Evolutionary conservation across 2,113 vertebrate genomes (phyloP), one percentile per base, ranked within the genome.

Genomic region (Origma solitaria): DNA sequence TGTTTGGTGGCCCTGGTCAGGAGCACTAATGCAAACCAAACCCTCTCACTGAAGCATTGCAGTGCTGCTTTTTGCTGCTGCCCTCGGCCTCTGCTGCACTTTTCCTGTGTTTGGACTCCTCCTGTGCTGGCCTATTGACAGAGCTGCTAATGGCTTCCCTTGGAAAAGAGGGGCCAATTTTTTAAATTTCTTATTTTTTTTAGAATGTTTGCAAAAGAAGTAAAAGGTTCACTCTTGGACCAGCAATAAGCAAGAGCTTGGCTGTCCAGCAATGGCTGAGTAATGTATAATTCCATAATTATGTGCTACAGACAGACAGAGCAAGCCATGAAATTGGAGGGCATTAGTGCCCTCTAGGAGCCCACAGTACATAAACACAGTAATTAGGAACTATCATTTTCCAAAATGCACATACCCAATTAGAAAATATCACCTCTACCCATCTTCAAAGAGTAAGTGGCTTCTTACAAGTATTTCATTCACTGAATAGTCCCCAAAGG

Each of bases 71-170:
- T 89, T 68, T 53, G 42, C 57, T 47, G 9, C 93, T 95, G 91
- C 93, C 94, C 94, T 94, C 91, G 61, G 90, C 87, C 62, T 82
- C 90, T 78, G 64, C 37, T 28, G 68, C 56, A 54, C 85, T 95
- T 28, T 30, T 85, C 80, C 90, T 88, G 83, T 94, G 79, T 64
- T 90, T 96, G 90, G 95, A 94, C 95, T 97, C 90, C 96, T 96
- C 92, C 92, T 92, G 96, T 80, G 96, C 93, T 96, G 86, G 71
- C 76, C 95, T 82, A 88, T 47, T 96, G 95, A 97, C 95, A 96
- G 96, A 96, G 90, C 83, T 86, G 93, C 88, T 97, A 96, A 97
- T 92, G 75, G 95, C 86, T 97, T 97, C 97, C 97, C 94, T 68
- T 66, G 70, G 45, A 96, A 95, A 81, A 97, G 79, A 92, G 73